These are phyloP conservation scores for Drosophila kohkoa DNA, from an alignment of 1,140 invertebrate genomes.

Conservation along the genomic window DNA sequence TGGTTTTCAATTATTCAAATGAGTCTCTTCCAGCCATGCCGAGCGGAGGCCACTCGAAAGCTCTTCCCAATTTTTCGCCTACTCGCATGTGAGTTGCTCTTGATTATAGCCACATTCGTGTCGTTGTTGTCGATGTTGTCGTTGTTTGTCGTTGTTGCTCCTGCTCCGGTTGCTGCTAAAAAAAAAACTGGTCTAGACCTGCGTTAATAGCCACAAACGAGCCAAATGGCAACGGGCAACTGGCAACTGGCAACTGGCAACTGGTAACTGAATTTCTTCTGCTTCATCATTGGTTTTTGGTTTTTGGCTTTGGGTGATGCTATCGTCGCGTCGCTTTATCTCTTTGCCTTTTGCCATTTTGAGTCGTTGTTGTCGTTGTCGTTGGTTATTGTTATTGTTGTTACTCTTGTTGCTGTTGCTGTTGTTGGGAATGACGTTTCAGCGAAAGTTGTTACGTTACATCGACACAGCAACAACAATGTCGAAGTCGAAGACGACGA, in stretches of 20 bases:
- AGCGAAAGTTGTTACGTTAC: constrained; percentile 82
- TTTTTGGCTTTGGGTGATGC: constrained; percentile 43
- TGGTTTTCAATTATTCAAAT: constrained; percentile 81
- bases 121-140: neutral
- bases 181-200: constrained; percentile 72
- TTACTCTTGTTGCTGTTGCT: constrained; percentile 11
- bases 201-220: constrained; percentile 59
- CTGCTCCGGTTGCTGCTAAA: constrained; percentile 46
- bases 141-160: constrained; percentile 20
- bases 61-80: constrained; percentile 51
- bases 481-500: neutral
- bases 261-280: constrained; percentile 65
- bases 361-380: constrained; percentile 19
- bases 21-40: constrained; percentile 52
- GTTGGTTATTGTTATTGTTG: constrained; percentile 7
- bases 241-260: too few relatives aligned
- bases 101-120: constrained; percentile 19
- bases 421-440: constrained; percentile 75
- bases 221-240: constrained; percentile 28
- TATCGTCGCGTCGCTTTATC: constrained; percentile 49
- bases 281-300: constrained; percentile 55
- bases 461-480: constrained; percentile 39
- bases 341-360: constrained; percentile 75
- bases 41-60: constrained; percentile 28
- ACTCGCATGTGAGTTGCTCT: constrained; percentile 24